Evolutionary conservation across 2,797 vertebrate genomes (phyloP), one percentile per base, ranked within the genome.

Genomic region (Sebastiscus tertius): DNA sequence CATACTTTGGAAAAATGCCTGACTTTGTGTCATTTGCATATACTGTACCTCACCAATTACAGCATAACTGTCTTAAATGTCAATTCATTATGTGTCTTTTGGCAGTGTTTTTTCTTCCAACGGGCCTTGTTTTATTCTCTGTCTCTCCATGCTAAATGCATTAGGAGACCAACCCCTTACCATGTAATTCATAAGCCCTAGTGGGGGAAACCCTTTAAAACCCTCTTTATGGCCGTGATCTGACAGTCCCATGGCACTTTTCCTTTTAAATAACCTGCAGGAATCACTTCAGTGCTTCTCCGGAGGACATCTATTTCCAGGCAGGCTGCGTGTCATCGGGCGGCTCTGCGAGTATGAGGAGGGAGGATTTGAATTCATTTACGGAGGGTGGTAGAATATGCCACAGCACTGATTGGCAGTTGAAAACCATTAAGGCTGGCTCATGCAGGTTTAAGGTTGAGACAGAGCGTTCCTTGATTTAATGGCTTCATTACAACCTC

Each of bases 361-460:
- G 78, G 77, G 70, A 80, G 81, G 93, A 94, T 92, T 91, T 92
- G 77, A 94, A 94, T 92, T 92, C 34, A 94, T 93, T 94, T 93
- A 73, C 66, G 1, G 68, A 83, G 62, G 84, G 72, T 65, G 83
- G 89, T 34, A 64, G 84, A 84, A 89, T 87, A 84, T 63, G 59
- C 79, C 78, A 29, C 42, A 79, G 77, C 36, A 61, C 86, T 94
- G 94, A 95, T 92, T 93, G 93, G 92, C 92, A 90, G 91, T 75
- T 90, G 72, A 90, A 82, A 89, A 86, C 89, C 89, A 93, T 94
- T 93, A 92, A 82, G 71, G 70, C 63, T 20, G 85, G 84, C 81
- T 90, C 84, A 88, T 63, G 82, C 87, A 85, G 87, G 85, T 89
- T 92, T 93, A 93, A 87, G 90, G 90, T 87, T 92, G 85, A 89